Evolutionary conservation across 2,888 invertebrate genomes (phyloP), one percentile per base, ranked within the genome.

Genomic region (Julus scanicus): DNA sequence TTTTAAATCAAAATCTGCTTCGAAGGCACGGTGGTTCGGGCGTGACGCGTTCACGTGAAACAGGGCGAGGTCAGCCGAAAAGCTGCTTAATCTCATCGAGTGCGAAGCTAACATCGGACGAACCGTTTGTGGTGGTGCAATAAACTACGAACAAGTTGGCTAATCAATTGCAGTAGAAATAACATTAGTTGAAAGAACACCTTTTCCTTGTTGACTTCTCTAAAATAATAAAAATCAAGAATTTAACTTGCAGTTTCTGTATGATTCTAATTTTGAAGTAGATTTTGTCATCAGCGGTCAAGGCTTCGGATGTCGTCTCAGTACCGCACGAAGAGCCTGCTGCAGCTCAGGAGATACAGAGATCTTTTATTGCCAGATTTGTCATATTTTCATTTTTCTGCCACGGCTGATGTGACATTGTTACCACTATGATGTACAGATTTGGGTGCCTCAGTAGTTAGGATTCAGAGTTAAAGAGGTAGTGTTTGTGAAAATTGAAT

Each of bases 1-100:
- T 83, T 83, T 83, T 83, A 53, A 53, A 53, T 53, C 53, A 53
- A 53, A 53, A 53, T 53, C 53, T 53, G 53, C 53, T 53, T 53
- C 17, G 53, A 53, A 53, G 53, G 44, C 44, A 44, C 53, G 13
- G 15, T 11, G 53, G 53, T 53, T 53, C 13, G 44, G 3, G 53
- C 53, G 17, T 53, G 53, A 53, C 13, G 53, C 13, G 17, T 53
- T 53, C 53, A 17, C 17, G 53, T 15, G 3, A 13, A 17, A 13
- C 53, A 53, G 53, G 3, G 53, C 53, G 17, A 53, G 53, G 6
- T 53, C 53, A 11, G 17, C 53, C 53, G 53, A 53, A 53, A 53
- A 17, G 53, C 53, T 53, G 53, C 53, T 53, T 53, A 53, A 53
- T 15, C 53, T 53, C 53, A 53, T 53, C 53, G 53, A 53, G 53